Conservation (phyloP, 2,888 invertebrate genomes). For the Xylota sylvarum region DNA sequence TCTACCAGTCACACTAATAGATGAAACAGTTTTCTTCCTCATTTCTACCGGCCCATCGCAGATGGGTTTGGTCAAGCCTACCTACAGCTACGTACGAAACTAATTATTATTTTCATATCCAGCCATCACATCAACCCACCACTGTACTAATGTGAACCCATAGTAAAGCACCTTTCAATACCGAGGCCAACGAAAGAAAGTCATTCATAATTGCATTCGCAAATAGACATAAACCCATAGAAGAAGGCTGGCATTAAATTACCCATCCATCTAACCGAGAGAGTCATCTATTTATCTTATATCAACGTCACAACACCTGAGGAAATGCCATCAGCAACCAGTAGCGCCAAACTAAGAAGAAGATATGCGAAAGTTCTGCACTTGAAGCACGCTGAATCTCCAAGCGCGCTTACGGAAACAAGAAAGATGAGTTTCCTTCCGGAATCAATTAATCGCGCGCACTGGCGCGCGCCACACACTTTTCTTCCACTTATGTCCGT, state of each 20-base stretch:
- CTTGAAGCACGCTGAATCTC: conserved; percentile 38
- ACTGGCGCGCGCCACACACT: conserved; percentile 23
- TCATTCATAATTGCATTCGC: conserved; percentile 59
- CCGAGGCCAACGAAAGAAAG: conserved; percentile 57
- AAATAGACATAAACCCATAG: conserved; percentile 61
- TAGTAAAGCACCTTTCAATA: background rate
- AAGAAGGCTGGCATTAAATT: conserved; percentile 65
- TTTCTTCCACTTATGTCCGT: conserved; percentile 44
- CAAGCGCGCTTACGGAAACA: conserved; percentile 79
- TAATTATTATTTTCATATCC: too few species aligned
- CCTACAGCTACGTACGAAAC: too few species aligned
- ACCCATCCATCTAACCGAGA: conserved; percentile 51
- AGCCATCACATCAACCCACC: background rate
- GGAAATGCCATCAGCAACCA: conserved; percentile 36
- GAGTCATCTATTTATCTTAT: conserved; percentile 39
- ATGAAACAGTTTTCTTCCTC: too few species aligned
- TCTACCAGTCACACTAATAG: too few species aligned
- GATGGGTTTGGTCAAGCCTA: too few species aligned
- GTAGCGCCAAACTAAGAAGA: conserved; percentile 60
- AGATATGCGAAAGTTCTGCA: conserved; percentile 67
- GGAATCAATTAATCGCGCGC: conserved; percentile 82
- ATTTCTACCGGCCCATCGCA: too few species aligned
- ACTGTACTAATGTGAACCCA: conserved; percentile 16
- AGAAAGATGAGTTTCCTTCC: conserved; percentile 84
- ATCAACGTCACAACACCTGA: conserved; percentile 52